phyloP scores from a whole-genome alignment of 2,113 vertebrate species.

The Nothocercus julius region DNA sequence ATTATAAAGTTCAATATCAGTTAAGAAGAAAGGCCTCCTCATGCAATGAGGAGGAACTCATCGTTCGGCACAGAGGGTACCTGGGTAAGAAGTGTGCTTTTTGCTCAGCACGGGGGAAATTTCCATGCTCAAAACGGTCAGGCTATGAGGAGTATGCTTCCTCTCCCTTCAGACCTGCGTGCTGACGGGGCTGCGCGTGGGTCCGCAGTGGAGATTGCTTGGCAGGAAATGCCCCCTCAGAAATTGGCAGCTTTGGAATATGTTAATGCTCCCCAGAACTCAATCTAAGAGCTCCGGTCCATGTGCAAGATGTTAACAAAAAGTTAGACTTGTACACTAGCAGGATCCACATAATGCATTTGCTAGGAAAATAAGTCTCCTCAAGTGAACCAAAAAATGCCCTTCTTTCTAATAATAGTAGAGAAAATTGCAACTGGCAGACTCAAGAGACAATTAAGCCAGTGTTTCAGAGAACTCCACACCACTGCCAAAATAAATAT shows the following conservation, averaged over 20 bases:
- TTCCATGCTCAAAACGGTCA: background rate
- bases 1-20: background rate
- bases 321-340: conserved; percentile 35
- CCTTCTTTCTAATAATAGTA: conserved; percentile 66
- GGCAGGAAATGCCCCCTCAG: background rate
- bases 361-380: conserved; percentile 52
- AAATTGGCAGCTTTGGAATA: background rate
- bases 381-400: conserved; percentile 16
- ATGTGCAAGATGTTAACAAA: background rate
- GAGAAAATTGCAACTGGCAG: conserved; percentile 66
- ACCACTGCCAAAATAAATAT: conserved; percentile 71
- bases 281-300: background rate
- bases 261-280: background rate
- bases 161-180: background rate
- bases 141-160: background rate
- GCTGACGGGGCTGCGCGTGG: background rate
- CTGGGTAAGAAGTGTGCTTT: fast-evolving
- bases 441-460: conserved; percentile 52
- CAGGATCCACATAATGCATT: conserved; percentile 12
- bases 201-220: background rate
- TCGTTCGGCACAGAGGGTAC: background rate
- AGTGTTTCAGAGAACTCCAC: conserved; percentile 55
- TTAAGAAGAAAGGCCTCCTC: background rate
- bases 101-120: background rate
- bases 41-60: background rate